These are phyloP conservation scores for Nomia melanderi DNA, from an alignment of 1,140 invertebrate species.

Conservation along the genomic window DNA sequence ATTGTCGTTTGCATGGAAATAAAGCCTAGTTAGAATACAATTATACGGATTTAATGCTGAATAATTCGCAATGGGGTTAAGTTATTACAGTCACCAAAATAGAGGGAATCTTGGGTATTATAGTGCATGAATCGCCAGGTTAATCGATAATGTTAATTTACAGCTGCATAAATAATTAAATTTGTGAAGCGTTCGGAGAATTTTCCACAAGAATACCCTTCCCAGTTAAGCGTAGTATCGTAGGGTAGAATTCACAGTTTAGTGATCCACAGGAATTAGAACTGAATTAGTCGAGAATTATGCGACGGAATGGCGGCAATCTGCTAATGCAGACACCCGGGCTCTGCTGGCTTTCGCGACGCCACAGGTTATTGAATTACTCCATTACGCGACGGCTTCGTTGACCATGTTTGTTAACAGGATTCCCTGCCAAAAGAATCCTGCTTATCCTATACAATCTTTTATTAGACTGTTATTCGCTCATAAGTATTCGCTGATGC, in stretches of 20 bases:
- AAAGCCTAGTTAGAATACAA: too few relatives aligned
- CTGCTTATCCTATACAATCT: not conserved
- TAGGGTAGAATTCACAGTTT: not conserved
- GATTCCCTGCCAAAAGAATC: not conserved
- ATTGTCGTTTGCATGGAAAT: too few relatives aligned
- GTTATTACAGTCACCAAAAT: too few relatives aligned
- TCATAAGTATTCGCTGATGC: too few relatives aligned
- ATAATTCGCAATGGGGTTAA: too few relatives aligned
- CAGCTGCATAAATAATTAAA: too few relatives aligned
- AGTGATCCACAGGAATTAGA: not conserved
- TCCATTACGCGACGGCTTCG: slow-evolving; percentile 1
- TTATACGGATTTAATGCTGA: too few relatives aligned
- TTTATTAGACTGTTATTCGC: not conserved
- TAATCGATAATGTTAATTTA: too few relatives aligned
- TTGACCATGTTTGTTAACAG: slow-evolving; percentile 2
- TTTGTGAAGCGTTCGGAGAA: too few relatives aligned
- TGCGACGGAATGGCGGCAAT: slow-evolving; percentile 29
- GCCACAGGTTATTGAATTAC: slow-evolving; percentile 38
- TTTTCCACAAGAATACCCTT: too few relatives aligned
- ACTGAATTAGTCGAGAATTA: not conserved
- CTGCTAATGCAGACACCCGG: slow-evolving; percentile 15
- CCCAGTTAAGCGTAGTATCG: not conserved
- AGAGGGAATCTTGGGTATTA: too few relatives aligned
- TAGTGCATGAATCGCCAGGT: too few relatives aligned
- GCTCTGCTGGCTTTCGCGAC: not conserved